Percentiles rank a stretch among this genome's conserved stretches.
Evolutionary conservation across 2,888 invertebrate species (phyloP).

Genomic region (Ophion costatus): DNA sequence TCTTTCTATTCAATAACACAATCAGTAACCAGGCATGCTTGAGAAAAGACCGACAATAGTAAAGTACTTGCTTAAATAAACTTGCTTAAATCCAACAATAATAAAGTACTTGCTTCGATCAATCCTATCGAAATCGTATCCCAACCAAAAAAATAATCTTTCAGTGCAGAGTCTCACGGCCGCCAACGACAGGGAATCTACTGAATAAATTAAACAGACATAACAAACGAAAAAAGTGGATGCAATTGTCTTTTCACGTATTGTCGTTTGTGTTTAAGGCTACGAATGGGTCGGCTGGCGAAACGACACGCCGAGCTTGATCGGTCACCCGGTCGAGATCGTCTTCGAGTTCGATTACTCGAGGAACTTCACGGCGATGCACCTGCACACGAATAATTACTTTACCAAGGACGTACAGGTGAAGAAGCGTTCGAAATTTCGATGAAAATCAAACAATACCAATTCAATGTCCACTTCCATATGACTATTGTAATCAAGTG

Average conservation of each 20-base stretch:
- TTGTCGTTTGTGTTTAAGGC: constrained; percentile 82
- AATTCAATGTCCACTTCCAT: not conserved
- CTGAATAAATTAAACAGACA: not conserved
- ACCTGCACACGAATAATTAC: constrained; percentile 91
- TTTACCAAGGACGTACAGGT: constrained; percentile 91
- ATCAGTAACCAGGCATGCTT: too few species aligned
- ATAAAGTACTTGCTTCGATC: too few species aligned
- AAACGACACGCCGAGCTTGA: constrained; percentile 87
- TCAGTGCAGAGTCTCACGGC: too few species aligned
- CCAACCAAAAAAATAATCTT: too few species aligned
- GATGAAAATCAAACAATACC: not conserved
- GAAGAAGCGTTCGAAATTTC: constrained; percentile 51
- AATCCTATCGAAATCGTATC: too few species aligned
- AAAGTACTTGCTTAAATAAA: too few species aligned
- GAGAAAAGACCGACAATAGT: too few species aligned
- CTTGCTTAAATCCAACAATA: too few species aligned
- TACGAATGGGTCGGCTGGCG: constrained; percentile 95
- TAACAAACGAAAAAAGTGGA: constrained; percentile 1
- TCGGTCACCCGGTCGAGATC: constrained; percentile 89
- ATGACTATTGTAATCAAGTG: not conserved
- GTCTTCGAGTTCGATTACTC: constrained; percentile 91
- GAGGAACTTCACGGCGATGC: constrained; percentile 90
- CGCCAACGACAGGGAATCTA: not conserved
- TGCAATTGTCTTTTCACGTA: not conserved
- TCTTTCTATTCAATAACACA: too few species aligned